Conservation (phyloP, 1,140 invertebrate genomes). For the Whitmania pigra region DNA sequence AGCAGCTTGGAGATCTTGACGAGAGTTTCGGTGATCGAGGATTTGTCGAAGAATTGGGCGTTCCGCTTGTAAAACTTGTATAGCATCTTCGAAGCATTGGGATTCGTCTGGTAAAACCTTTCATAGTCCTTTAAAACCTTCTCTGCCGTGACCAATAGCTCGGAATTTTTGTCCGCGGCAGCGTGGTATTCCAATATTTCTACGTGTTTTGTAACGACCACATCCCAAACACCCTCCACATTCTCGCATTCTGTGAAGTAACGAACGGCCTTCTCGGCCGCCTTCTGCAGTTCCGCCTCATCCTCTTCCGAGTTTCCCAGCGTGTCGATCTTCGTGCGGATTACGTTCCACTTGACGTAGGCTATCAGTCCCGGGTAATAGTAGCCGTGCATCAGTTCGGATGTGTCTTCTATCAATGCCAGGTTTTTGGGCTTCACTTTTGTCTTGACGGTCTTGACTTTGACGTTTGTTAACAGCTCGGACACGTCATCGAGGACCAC, state of each 20-base stretch:
- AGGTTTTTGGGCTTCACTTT: too few species aligned
- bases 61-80: not conserved
- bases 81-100: not conserved
- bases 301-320: not conserved
- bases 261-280: not conserved
- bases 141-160: not conserved
- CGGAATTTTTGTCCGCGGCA: not conserved
- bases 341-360: not conserved
- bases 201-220: not conserved
- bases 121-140: not conserved
- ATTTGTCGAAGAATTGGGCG: not conserved
- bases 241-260: not conserved
- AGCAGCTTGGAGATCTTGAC: not conserved
- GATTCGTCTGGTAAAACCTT: not conserved
- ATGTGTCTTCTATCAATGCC: not conserved
- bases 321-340: not conserved
- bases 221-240: not conserved
- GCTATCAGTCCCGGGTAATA: not conserved
- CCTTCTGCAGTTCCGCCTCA: not conserved
- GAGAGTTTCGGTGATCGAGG: not conserved
- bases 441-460: too few species aligned
- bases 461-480: not conserved
- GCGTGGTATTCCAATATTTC: conserved; percentile 6
- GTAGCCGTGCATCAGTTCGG: not conserved
- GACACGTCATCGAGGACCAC: not conserved